Percentiles rank a stretch among this genome's conserved stretches.
These are phyloP conservation scores for Zoanthus gigantus DNA, from an alignment of 92 coral and sea anemone genomes.

Conservation along the genomic window DNA sequence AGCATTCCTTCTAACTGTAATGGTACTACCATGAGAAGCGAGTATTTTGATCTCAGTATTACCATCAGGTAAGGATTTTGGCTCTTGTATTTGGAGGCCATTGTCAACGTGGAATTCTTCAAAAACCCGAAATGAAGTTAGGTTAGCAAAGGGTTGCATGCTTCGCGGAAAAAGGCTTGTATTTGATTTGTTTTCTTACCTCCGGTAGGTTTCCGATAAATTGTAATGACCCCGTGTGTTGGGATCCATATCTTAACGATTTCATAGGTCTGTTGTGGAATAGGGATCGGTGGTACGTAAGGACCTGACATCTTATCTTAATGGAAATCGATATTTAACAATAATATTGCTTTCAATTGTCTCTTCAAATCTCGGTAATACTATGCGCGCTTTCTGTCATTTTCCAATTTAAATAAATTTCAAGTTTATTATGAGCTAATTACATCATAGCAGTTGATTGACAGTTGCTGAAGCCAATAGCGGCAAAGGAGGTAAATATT, in stretches of 20 bases:
- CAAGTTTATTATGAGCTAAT: not conserved
- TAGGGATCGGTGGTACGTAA: not conserved
- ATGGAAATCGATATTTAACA: not conserved
- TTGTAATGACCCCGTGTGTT: not conserved
- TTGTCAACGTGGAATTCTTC: constrained; percentile 1
- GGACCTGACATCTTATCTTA: not conserved
- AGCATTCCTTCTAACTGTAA: not conserved
- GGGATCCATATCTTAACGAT: constrained; percentile 9
- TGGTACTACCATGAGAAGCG: not conserved
- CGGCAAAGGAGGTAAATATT: not conserved
- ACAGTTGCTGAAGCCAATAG: not conserved
- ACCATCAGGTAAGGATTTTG: too few relatives aligned
- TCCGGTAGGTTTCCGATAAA: not conserved
- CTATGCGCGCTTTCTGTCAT: not conserved
- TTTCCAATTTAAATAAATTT: not conserved
- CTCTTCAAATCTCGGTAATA: not conserved
- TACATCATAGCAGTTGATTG: constrained; percentile 2
- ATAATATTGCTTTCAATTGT: not conserved
- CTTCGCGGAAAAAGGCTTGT: not conserved
- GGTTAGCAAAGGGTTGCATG: not conserved
- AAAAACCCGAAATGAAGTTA: not conserved
- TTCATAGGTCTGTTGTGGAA: not conserved
- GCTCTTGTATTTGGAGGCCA: not conserved
- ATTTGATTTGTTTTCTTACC: not conserved
- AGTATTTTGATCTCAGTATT: not conserved